phyloP scores from a whole-genome alignment of 2,113 vertebrate genomes.

The Shinisaurus crocodilurus region DNA sequence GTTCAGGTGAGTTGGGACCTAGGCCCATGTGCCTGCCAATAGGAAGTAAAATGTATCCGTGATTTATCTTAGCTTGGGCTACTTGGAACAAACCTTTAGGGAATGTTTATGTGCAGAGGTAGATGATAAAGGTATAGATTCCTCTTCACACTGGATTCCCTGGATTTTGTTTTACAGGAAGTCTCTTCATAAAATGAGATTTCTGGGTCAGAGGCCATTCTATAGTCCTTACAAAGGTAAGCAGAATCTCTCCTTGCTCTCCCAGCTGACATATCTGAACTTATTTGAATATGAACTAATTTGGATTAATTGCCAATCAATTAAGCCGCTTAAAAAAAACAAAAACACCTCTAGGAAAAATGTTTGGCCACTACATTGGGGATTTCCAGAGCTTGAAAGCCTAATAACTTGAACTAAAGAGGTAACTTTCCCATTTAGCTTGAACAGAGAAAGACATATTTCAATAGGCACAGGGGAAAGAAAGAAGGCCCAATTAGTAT shows the following conservation, averaged over 20 bases:
- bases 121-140: not conserved
- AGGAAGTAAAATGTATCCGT: not conserved
- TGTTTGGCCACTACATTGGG: conserved; percentile 10
- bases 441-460: conserved; percentile 7
- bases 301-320: conserved; percentile 37
- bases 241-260: not conserved
- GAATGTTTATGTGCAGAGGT: not conserved
- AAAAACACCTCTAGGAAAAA: not conserved
- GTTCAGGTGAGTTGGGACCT: not conserved
- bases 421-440: conserved; percentile 20
- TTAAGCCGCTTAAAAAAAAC: conserved; percentile 16
- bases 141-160: not conserved
- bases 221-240: not conserved
- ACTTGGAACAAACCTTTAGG: not conserved
- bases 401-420: conserved; percentile 36
- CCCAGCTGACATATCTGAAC: not conserved
- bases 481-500: conserved; percentile 17
- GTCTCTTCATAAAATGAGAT: conserved; percentile 1
- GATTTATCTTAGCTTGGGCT: not conserved
- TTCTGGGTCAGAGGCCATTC: not conserved
- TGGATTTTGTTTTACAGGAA: not conserved
- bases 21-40: not conserved
- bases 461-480: conserved; percentile 25
- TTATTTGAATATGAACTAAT: conserved; percentile 27
- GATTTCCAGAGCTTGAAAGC: conserved; percentile 8